A percentile compares a stretch with the other conserved stretches of the same genome.
phyloP scores from a whole-genome alignment of 2,888 invertebrate genomes.

The Zygaena filipendulae region DNA sequence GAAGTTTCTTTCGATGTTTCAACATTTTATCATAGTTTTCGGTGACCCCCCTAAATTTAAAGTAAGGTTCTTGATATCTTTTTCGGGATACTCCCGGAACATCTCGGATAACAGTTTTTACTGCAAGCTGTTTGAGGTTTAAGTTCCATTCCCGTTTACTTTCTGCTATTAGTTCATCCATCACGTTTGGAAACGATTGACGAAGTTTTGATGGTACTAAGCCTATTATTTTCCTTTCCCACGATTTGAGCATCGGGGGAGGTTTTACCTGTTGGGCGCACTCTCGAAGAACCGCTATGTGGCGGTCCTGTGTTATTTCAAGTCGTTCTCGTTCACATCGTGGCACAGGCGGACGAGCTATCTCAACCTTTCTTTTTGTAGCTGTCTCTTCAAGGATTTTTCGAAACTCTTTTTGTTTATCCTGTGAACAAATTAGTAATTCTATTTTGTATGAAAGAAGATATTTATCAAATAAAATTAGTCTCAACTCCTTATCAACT shows the following conservation, averaged over 20 bases:
- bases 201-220: slow-evolving; percentile 67
- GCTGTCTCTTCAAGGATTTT: slow-evolving; percentile 50
- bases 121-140: slow-evolving; percentile 71
- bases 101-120: slow-evolving; percentile 72
- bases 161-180: slow-evolving; percentile 64
- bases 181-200: slow-evolving; percentile 60
- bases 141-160: slow-evolving; percentile 68
- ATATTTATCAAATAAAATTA: no score
- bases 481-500: no score
- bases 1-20: slow-evolving; percentile 62
- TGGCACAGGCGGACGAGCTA: slow-evolving; percentile 33
- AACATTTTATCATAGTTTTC: slow-evolving; percentile 68
- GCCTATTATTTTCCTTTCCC: slow-evolving; percentile 70
- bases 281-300: slow-evolving; percentile 64
- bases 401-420: slow-evolving; percentile 47
- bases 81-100: slow-evolving; percentile 62
- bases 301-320: slow-evolving; percentile 56
- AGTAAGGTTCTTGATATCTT: slow-evolving; percentile 55
- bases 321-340: slow-evolving; percentile 51
- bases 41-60: slow-evolving; percentile 73
- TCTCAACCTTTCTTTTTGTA: slow-evolving; percentile 38
- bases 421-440: slow-evolving; percentile 30
- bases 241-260: slow-evolving; percentile 70
- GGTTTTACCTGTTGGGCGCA: slow-evolving; percentile 69
- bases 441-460: background rate